Evolutionary conservation across 2,888 invertebrate species (phyloP).

Genomic region (Scaptomyza reducta): DNA sequence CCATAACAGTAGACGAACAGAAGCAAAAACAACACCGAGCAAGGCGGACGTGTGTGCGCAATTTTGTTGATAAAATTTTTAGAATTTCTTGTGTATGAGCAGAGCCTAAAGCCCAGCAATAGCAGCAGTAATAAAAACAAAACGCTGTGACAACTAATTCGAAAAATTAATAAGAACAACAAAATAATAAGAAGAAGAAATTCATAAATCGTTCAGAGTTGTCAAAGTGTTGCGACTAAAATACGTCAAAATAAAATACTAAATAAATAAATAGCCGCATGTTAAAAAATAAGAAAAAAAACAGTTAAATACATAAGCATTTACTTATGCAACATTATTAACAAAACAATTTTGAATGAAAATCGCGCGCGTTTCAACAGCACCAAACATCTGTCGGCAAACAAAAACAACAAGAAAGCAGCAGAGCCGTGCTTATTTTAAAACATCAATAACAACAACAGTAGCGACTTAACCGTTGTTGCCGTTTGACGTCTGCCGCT

Average conservation of each 20-base stretch:
- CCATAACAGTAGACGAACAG: slow-evolving; percentile 53
- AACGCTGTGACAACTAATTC: slow-evolving; percentile 32
- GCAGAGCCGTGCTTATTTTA: slow-evolving; percentile 26
- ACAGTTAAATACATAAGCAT: slow-evolving; percentile 30
- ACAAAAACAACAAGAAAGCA: slow-evolving; percentile 18
- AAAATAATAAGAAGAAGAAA: slow-evolving; percentile 20
- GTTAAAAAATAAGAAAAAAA: slow-evolving; percentile 1
- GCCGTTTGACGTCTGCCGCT: slow-evolving; percentile 48
- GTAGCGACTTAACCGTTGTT: slow-evolving; percentile 35
- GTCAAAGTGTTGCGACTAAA: slow-evolving; percentile 44
- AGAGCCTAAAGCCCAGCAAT: slow-evolving; percentile 22
- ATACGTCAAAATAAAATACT: slow-evolving; percentile 17
- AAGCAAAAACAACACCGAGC: slow-evolving; percentile 63
- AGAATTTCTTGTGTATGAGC: slow-evolving; percentile 59
- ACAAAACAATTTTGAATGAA: slow-evolving; percentile 38
- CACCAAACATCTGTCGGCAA: slow-evolving; percentile 42
- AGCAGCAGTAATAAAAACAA: slow-evolving; percentile 14
- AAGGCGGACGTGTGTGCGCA: slow-evolving; percentile 63
- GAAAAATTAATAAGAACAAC: slow-evolving; percentile 1
- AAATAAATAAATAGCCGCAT: slow-evolving; percentile 1
- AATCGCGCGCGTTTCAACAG: slow-evolving; percentile 49
- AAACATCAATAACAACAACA: slow-evolving; percentile 10
- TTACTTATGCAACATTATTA: slow-evolving; percentile 56
- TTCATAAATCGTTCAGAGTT: slow-evolving; percentile 46
- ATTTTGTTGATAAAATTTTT: slow-evolving; percentile 43